Conservation (phyloP, 2,797 vertebrate genomes). For the Perodicticus potto region DNA sequence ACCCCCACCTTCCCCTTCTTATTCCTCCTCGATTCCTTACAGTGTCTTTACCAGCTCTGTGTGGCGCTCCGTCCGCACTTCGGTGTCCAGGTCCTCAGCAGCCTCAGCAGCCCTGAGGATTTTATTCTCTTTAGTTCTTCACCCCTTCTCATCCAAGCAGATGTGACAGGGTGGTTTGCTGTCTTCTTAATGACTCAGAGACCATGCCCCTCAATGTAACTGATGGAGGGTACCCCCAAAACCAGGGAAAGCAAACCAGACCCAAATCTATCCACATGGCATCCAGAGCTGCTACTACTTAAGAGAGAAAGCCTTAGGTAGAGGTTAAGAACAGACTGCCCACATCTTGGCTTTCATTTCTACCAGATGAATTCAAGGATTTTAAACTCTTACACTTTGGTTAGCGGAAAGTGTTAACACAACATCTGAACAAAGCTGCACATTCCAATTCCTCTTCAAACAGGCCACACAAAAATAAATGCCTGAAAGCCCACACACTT, state of each 20-base stretch:
- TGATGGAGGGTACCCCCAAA: neutral
- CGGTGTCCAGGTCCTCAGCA: neutral
- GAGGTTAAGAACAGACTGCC: neutral
- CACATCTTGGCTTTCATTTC: neutral
- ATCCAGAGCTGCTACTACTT: neutral
- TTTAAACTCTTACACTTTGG: slow-evolving; percentile 19
- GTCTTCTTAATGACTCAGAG: neutral
- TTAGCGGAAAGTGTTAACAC: neutral
- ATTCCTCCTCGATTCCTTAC: neutral
- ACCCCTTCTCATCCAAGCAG: neutral
- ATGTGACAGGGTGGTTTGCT: neutral
- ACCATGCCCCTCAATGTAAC: neutral
- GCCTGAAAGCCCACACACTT: neutral
- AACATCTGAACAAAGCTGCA: neutral
- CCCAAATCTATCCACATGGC: fast-evolving
- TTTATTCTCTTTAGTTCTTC: neutral
- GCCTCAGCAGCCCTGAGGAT: neutral
- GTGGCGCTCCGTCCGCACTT: neutral
- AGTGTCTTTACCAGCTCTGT: neutral
- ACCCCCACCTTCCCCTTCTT: neutral
- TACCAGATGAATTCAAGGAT: neutral
- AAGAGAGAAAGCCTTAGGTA: neutral
- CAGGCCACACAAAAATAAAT: slow-evolving; percentile 35
- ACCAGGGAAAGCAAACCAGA: neutral
- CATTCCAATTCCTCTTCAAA: slow-evolving; percentile 1